Evolutionary conservation across 2,888 invertebrate genomes (phyloP), one percentile per base, ranked within the genome.

Genomic region (Podotricha telesiphe): DNA sequence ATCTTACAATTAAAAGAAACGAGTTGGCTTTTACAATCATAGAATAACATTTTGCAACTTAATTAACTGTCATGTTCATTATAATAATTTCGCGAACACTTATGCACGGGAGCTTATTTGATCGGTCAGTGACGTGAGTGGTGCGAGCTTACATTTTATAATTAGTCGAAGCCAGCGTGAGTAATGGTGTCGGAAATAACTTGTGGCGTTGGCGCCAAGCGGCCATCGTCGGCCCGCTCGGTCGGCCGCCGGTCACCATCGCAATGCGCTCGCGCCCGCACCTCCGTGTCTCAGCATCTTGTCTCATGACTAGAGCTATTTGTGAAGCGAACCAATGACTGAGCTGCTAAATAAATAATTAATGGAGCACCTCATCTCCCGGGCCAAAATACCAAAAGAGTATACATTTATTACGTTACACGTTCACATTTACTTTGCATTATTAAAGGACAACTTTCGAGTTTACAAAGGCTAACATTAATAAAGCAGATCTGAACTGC

Each of bases 151-250:
- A 83, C 85, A 86, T 91, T 89, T 91, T 92, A 92, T 90, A 92
- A 93, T 93, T 93, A 93, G 91, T 89, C 80, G 28, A 86, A 85
- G 89, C 86, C 80, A 81, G 85, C 82, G 89, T 93, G 92, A 92
- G 91, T 91, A 91, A 92, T 91, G 89, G 87, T 83, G 88, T 92
- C 87, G 84, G 90, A 93, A 93, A 93, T 93, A 92, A 87, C 89
- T 85, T 84, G 82, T 86, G 82, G 85, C 84, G 86, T 89, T 89
- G 91, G 92, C 92, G 92, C 92, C 91, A 90, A 91, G 89, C 85
- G 85, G 82, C 82, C 80, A 82, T 80, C 78, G 73, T n/a, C n/a
- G n/a, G n/a, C n/a, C n/a, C n/a, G n/a, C n/a, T n/a, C n/a, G n/a
- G n/a, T n/a, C n/a, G n/a, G n/a, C n/a, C n/a, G n/a, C n/a, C n/a